A percentile compares a stretch with the other conserved stretches of the same genome.
Evolutionary conservation across 2,797 vertebrate genomes (phyloP).

Genomic region (Uromys caudimaculatus): DNA sequence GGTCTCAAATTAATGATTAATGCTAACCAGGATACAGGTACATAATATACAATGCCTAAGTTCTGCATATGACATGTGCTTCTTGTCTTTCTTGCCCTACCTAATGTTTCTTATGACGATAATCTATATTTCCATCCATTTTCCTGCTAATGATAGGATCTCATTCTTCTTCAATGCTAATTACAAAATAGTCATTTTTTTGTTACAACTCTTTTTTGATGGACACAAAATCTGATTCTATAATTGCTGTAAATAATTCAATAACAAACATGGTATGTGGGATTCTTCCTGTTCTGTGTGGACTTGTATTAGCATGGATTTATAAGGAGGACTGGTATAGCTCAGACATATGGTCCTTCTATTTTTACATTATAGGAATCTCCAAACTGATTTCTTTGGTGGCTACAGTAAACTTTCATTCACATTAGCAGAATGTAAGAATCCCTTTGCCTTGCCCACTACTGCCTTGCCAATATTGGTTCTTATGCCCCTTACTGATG

Average conservation of each 20-base stretch:
- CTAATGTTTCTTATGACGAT: neutral
- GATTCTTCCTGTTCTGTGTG: neutral
- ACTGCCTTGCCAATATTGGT: neutral
- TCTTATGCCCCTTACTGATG: neutral
- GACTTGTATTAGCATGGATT: neutral
- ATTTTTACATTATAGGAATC: neutral
- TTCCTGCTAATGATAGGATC: neutral
- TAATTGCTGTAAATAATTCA: neutral
- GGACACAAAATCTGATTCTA: neutral
- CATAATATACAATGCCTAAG: neutral
- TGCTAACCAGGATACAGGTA: neutral
- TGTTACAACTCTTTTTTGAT: neutral
- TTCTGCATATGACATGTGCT: neutral
- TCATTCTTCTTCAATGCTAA: neutral
- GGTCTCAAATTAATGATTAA: neutral
- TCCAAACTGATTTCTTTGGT: neutral
- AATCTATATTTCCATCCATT: neutral
- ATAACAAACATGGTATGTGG: neutral
- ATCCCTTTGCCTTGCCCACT: neutral
- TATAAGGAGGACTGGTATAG: neutral
- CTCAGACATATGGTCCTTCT: too few relatives aligned
- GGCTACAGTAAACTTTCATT: neutral
- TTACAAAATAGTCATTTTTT: neutral
- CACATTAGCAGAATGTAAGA: neutral
- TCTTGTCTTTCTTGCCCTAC: neutral